Base-by-base conservation (phyloP, 2,888 invertebrate species). In the Dysmachus trigonus region DNA sequence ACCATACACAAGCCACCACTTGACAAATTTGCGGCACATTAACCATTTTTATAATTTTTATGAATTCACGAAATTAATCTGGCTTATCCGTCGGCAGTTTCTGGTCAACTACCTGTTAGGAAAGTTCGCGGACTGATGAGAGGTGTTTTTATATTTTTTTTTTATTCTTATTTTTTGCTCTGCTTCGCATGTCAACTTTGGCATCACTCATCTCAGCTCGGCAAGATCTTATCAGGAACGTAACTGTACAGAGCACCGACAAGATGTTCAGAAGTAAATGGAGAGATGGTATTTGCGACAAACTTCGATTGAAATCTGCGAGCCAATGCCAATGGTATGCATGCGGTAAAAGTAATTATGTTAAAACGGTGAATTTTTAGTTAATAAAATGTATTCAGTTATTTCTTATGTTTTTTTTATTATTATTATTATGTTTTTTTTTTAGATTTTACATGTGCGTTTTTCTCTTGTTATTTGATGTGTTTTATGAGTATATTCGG, bases 1-100 rank as follows among this genome's bases (percentile, higher is more conserved):
- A 38, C 10, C 85, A 53, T 38, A 87, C 82, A 83, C 86, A 86
- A 71, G 85, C 51, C 13, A 87, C 73, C 30, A 86, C 81, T 85
- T 79, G 79, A 53, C 86, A 87, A 62, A 86, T 47, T 51, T 13
- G 31, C 47, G 86, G 73, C n/a, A 74, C 18, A 7, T 76, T 18
- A 72, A 86, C 82, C 85, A 86, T 87, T 74, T 82, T 35, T 79
- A 18, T n/a, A 47, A 30, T 31, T 47, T 47, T 73, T 8, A 62
- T 10, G 22, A 2, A 62, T 2, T 18, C 62, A 13, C 18, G 62
- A 62, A 22, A n/a, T 62, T 15, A 31, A 47, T 31, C 47, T 41
- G 38, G 73, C 47, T 84, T 30, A 84, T 73, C 30, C 41, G 18
- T n/a, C 84, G 2, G 30, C 47, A 18, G 84, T 51, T 47, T n/a